phyloP scores from a whole-genome alignment of 2,113 vertebrate genomes.

The Thinocorus orbignyianus region DNA sequence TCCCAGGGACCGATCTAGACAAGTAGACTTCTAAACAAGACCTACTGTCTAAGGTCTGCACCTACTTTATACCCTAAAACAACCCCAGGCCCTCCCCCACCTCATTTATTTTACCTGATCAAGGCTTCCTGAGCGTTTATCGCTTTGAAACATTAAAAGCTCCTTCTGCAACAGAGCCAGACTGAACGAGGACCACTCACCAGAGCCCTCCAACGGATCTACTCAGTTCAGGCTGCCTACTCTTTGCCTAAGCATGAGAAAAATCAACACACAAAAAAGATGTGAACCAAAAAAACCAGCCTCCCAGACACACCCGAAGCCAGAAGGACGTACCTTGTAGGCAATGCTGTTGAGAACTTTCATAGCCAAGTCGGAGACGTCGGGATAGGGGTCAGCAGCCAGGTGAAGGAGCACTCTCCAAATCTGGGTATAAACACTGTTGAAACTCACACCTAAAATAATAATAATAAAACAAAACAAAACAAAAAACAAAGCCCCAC shows the following conservation, averaged over 20 bases:
- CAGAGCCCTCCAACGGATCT: not conserved
- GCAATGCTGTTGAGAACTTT: slow-evolving; percentile 96
- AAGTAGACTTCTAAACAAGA: slow-evolving; percentile 15
- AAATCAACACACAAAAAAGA: not conserved
- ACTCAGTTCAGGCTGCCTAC: not conserved
- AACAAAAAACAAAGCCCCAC: not conserved
- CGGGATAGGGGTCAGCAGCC: slow-evolving; percentile 93
- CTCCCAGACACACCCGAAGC: not conserved
- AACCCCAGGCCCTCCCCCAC: slow-evolving; percentile 21
- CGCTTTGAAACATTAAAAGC: not conserved
- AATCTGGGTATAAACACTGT: slow-evolving; percentile 98
- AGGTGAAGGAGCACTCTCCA: slow-evolving; percentile 96
- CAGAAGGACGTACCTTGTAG: slow-evolving; percentile 83
- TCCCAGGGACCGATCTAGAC: slow-evolving; percentile 41
- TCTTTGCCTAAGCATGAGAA: not conserved
- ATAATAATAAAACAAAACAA: not conserved
- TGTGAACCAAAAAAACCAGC: not conserved
- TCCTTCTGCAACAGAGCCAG: not conserved
- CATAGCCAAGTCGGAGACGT: slow-evolving; percentile 96
- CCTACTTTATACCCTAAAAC: not conserved
- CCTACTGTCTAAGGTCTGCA: not conserved
- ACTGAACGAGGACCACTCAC: not conserved
- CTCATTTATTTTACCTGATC: not conserved
- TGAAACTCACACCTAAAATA: slow-evolving; percentile 91
- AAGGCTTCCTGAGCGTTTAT: not conserved